Percentiles rank a stretch among this genome's conserved stretches.
Conservation (phyloP, 2,113 vertebrate genomes). For the Dasypus novemcinctus region DNA sequence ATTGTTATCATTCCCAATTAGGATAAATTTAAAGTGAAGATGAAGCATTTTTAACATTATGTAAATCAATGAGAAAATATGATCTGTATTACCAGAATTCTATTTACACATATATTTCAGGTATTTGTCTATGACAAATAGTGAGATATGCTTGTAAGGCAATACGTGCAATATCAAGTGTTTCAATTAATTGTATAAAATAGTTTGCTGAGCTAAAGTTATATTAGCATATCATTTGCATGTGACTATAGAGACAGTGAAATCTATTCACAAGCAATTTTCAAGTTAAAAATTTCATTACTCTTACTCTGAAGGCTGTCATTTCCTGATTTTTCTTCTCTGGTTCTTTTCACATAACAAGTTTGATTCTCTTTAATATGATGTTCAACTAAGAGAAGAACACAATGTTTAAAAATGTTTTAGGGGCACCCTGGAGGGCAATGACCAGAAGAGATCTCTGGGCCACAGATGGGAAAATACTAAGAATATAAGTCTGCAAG, state of each 20-base stretch:
- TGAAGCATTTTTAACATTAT: constrained; percentile 8
- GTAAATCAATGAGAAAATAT: constrained; percentile 23
- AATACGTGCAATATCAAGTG: not conserved
- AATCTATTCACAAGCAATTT: constrained; percentile 69
- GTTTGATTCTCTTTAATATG: not conserved
- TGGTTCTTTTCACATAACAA: not conserved
- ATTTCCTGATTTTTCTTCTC: constrained; percentile 33
- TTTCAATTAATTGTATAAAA: constrained; percentile 49
- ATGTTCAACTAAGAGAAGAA: not conserved
- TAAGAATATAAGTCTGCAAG: not conserved
- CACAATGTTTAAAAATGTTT: not conserved
- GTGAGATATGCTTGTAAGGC: constrained; percentile 10
- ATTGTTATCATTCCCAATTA: constrained; percentile 26
- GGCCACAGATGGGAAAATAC: not conserved
- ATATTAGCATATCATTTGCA: constrained; percentile 61
- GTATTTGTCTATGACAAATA: not conserved
- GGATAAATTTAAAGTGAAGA: constrained; percentile 42
- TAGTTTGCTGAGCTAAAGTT: constrained; percentile 40
- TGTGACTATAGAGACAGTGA: constrained; percentile 48
- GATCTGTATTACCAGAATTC: constrained; percentile 24
- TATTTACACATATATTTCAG: constrained; percentile 37
- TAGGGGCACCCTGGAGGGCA: not conserved
- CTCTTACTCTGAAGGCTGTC: constrained; percentile 52
- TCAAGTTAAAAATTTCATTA: constrained; percentile 68
- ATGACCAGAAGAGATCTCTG: not conserved